Conservation (phyloP, 2,797 vertebrate species). For the Limosa lapponica region DNA sequence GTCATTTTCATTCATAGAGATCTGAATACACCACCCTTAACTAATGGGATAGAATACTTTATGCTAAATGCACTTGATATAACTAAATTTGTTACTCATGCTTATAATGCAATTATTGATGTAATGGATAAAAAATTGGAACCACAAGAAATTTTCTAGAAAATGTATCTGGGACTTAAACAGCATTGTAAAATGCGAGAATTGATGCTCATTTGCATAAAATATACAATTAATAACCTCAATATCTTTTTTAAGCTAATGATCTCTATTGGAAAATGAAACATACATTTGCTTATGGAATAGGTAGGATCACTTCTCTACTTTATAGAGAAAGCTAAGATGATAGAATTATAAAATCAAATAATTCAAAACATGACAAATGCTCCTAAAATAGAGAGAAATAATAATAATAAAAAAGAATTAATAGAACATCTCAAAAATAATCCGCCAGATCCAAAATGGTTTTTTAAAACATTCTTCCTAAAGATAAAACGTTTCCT, state of each 20-base stretch:
- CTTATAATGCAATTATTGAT: constrained; percentile 15
- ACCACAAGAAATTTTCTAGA: background rate
- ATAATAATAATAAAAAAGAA: background rate
- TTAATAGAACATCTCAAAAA: background rate
- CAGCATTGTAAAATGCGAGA: background rate
- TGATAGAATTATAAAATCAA: background rate
- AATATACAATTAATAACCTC: background rate
- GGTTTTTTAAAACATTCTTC: background rate
- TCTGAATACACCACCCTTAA: constrained; percentile 7
- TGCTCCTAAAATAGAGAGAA: background rate
- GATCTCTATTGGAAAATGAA: background rate
- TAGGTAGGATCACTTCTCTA: background rate
- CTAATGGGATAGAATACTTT: constrained; percentile 1
- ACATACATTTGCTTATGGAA: background rate
- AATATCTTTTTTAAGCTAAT: background rate
- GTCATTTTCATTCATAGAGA: constrained; percentile 25
- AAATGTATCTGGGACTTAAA: background rate
- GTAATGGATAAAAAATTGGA: background rate
- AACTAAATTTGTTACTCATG: constrained; percentile 21
- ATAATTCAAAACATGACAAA: background rate
- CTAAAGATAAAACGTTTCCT: background rate
- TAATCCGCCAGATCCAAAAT: background rate
- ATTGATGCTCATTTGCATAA: background rate
- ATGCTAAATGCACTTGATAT: background rate
- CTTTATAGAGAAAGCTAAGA: background rate